Evolutionary conservation across 2,797 vertebrate genomes (phyloP), one percentile per base, ranked within the genome.

Genomic region (Clamator glandarius): DNA sequence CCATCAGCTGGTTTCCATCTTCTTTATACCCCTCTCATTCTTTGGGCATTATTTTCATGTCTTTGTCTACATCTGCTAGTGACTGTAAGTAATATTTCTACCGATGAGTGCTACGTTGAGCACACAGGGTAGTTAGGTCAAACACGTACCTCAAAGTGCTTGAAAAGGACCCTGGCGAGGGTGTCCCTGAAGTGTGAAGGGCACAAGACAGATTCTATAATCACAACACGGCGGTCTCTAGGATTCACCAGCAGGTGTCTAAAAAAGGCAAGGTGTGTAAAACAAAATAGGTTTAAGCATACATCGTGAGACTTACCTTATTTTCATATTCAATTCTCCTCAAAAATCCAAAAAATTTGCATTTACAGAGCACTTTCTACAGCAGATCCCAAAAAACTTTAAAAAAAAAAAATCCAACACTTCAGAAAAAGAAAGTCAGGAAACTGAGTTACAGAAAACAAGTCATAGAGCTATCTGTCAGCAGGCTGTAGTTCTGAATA

Each of bases 141-240:
- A 92, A 76, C 11, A 79, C 3, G 2, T 97, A 99, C 99, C 99
- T 99, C 99, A 98, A 99, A 99, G 96, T 99, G 99, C 95, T 99
- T 99, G 98, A 99, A 99, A 91, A 99, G 99, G 95, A 99, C 99
- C 84, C 98, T 99, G 75, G 99, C 98, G 91, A 99, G 98, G 0
- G 99, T 99, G 96, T 99, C 99, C 94, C 99, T 98, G 98, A 99
- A 99, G 98, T 99, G 99, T 12, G 99, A 99, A 21, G 99, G 99
- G 84, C 99, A 99, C 77, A 99, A 98, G 68, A 99, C 98, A 3
- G 99, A 99, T 93, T 99, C 99, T 36, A 99, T 98, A 92, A 99
- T 97, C 92, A 99, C 99, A 96, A 99, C 99, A 72, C 99, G 98
- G 88, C 99, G 98, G 97, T 99, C 99, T 94, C 99, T 98, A 84